These are phyloP conservation scores for Pemphigus obesinymphae DNA, from an alignment of 1,140 invertebrate genomes.

Conservation along the genomic window DNA sequence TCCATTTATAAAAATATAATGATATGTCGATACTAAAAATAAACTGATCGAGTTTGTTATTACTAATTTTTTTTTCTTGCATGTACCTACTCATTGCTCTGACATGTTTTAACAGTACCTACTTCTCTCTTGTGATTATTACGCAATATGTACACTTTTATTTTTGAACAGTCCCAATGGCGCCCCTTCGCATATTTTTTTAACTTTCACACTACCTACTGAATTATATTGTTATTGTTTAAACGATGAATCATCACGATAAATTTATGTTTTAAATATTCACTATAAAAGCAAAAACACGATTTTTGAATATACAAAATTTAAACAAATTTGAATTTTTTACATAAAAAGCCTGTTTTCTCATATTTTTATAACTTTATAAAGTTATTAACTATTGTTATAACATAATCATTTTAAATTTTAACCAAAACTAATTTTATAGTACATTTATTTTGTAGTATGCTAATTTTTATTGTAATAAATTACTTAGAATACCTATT, in stretches of 20 bases:
- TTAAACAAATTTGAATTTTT: neutral
- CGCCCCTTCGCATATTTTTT: neutral
- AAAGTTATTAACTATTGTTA: too few species aligned
- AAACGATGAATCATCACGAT: neutral
- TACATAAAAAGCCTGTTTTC: neutral
- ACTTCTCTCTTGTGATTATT: neutral
- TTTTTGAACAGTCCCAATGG: neutral
- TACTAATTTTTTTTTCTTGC: conserved; percentile 1
- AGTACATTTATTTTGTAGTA: neutral
- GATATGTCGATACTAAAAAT: neutral
- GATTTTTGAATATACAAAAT: neutral
- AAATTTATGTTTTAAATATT: neutral
- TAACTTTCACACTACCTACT: neutral
- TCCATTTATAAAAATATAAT: neutral
- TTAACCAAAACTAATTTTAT: neutral
- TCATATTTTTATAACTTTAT: neutral
- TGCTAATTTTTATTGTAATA: neutral
- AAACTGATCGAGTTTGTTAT: neutral
- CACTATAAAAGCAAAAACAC: neutral
- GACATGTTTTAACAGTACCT: conserved; percentile 2
- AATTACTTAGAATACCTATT: neutral
- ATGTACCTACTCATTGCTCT: neutral
- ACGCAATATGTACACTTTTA: neutral
- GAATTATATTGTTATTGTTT: neutral
- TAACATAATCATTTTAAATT: neutral